A percentile compares a stretch with the other conserved stretches of the same genome.
These are phyloP conservation scores for Parnassius mnemosyne DNA, from an alignment of 2,888 invertebrate genomes.

Conservation along the genomic window DNA sequence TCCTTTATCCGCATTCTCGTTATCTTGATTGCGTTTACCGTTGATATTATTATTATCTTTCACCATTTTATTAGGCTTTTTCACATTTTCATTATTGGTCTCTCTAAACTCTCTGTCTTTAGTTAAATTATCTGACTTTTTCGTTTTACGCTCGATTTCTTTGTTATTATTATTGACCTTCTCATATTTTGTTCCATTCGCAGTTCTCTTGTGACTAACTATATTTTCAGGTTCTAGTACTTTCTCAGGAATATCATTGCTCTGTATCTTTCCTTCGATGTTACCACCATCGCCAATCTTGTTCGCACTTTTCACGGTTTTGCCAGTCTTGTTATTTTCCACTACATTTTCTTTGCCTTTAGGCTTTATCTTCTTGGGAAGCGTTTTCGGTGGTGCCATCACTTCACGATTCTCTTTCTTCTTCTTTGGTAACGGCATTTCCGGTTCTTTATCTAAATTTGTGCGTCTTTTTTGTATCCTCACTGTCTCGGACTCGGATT, in stretches of 20 bases:
- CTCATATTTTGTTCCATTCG: not conserved
- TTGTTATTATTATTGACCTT: not conserved
- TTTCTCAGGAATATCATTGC: not conserved
- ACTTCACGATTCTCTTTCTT: slow-evolving; percentile 40
- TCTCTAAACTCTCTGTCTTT: not conserved
- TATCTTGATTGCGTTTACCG: not conserved
- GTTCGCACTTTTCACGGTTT: not conserved
- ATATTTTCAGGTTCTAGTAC: not conserved
- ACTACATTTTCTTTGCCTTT: slow-evolving; percentile 41
- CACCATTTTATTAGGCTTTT: no score
- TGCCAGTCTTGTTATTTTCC: not conserved
- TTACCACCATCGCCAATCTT: not conserved
- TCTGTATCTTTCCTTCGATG: not conserved
- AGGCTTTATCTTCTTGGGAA: slow-evolving; percentile 55
- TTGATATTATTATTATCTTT: not conserved
- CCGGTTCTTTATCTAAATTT: slow-evolving; percentile 37
- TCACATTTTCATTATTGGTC: not conserved
- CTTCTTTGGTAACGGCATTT: slow-evolving; percentile 31
- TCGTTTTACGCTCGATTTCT: not conserved
- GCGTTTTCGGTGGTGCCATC: slow-evolving; percentile 63
- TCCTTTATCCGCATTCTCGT: not conserved
- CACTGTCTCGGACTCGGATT: slow-evolving; percentile 44
- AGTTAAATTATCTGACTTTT: no score
- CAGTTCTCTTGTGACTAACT: not conserved
- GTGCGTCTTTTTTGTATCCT: slow-evolving; percentile 34